Percentiles rank a stretch among this genome's conserved stretches.
Evolutionary conservation across 2,113 vertebrate genomes (phyloP).

Genomic region (human (Homo sapiens)): DNA sequence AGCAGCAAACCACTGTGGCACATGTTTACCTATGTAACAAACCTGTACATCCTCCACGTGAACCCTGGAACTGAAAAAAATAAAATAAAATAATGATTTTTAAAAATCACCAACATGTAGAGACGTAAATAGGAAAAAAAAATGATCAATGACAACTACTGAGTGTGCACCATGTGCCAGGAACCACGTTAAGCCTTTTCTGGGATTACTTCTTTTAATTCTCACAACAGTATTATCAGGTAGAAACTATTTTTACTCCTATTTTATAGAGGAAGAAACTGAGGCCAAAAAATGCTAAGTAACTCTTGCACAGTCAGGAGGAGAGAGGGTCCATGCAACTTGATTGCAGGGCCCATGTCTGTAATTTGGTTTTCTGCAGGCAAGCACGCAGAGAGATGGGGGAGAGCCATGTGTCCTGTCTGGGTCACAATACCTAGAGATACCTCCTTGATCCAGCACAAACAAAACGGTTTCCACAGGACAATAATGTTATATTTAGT

Average conservation of each 20-base stretch:
- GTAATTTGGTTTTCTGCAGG: not conserved
- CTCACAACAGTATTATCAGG: not conserved
- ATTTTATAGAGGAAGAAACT: not conserved
- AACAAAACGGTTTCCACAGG: not conserved
- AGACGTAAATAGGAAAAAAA: not conserved
- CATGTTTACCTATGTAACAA: too few species aligned
- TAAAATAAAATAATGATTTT: not conserved
- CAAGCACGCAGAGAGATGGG: not conserved
- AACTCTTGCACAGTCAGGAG: not conserved
- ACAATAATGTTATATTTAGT: not conserved
- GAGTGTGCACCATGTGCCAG: not conserved
- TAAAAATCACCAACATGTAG: too few species aligned
- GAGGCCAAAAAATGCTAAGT: not conserved
- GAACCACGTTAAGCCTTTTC: not conserved
- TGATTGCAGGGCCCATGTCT: not conserved
- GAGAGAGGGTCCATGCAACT: not conserved
- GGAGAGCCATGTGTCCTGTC: not conserved
- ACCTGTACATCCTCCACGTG: too few species aligned
- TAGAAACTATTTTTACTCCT: not conserved
- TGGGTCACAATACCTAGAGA: not conserved
- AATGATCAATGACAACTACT: not conserved
- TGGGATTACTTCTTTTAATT: conserved; percentile 5
- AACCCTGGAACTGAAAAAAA: too few species aligned
- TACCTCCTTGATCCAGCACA: not conserved
- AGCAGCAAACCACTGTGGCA: too few species aligned